Conservation (phyloP, 2,113 vertebrate species). For the Indicator indicator region DNA sequence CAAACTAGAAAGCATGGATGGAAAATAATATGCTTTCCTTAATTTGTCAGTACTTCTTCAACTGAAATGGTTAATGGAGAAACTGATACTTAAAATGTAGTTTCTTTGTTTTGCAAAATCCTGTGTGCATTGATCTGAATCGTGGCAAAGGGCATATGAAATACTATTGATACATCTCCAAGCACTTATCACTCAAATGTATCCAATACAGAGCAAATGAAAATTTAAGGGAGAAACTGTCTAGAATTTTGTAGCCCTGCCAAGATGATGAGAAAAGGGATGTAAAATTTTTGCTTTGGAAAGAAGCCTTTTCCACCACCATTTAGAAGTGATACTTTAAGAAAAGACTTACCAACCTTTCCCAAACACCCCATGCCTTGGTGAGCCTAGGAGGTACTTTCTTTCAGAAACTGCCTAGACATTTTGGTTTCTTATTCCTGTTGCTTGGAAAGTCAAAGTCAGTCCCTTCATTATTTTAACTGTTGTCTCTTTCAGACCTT, state of each 20-base stretch:
- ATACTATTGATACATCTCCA: background rate
- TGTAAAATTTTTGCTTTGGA: background rate
- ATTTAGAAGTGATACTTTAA: background rate
- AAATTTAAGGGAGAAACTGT: background rate
- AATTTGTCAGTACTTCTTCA: background rate
- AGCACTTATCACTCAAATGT: background rate
- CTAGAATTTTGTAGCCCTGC: background rate
- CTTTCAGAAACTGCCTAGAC: background rate
- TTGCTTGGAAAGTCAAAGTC: background rate
- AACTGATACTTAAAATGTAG: background rate
- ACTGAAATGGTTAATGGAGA: background rate
- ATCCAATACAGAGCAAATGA: background rate
- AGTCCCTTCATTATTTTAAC: background rate
- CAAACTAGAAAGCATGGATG: background rate
- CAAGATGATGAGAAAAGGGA: background rate
- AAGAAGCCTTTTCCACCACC: background rate
- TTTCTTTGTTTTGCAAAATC: background rate
- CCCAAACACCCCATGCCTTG: background rate
- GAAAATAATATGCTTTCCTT: background rate
- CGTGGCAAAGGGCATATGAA: background rate
- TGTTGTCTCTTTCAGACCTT: conserved; percentile 40
- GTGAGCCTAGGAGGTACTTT: background rate
- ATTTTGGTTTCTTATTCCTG: background rate
- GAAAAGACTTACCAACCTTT: background rate
- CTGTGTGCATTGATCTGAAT: background rate